phyloP scores from a whole-genome alignment of 2,888 invertebrate genomes.

The Fragum whitleyi region DNA sequence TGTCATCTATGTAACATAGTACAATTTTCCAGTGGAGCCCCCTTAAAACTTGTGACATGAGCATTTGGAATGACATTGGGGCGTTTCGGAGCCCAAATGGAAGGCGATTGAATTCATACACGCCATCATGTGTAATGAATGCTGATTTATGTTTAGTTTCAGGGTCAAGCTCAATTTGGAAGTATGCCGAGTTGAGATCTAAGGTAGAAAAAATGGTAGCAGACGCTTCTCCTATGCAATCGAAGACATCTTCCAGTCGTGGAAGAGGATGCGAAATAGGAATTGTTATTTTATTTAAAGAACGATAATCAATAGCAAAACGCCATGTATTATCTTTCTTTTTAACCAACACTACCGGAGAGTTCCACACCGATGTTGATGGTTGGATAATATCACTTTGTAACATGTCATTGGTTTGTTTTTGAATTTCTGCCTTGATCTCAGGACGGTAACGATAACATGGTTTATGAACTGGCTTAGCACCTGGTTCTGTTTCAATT shows the following conservation, averaged over 20 bases:
- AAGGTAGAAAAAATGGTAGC: conserved; percentile 49
- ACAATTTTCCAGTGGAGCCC: conserved; percentile 66
- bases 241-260: conserved; percentile 51
- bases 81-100: conserved; percentile 62
- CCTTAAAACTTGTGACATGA: conserved; percentile 37
- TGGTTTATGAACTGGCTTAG: conserved; percentile 35
- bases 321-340: conserved; percentile 50
- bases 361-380: conserved; percentile 45
- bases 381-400: conserved; percentile 46
- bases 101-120: conserved; percentile 42
- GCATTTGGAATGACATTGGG: conserved; percentile 51
- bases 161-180: conserved; percentile 52
- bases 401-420: conserved; percentile 43
- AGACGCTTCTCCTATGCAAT: conserved; percentile 42
- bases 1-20: conserved; percentile 67
- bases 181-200: conserved; percentile 53
- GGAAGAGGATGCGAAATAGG: conserved; percentile 62
- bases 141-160: conserved; percentile 48
- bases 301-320: conserved; percentile 60
- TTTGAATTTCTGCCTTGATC: conserved; percentile 36
- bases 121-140: conserved; percentile 3
- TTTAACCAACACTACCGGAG: conserved; percentile 52
- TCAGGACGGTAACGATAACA: conserved; percentile 38
- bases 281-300: conserved; percentile 52
- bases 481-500: conserved; percentile 44